Base-by-base conservation (phyloP, 2,113 vertebrate genomes). In the Lynx canadensis region DNA sequence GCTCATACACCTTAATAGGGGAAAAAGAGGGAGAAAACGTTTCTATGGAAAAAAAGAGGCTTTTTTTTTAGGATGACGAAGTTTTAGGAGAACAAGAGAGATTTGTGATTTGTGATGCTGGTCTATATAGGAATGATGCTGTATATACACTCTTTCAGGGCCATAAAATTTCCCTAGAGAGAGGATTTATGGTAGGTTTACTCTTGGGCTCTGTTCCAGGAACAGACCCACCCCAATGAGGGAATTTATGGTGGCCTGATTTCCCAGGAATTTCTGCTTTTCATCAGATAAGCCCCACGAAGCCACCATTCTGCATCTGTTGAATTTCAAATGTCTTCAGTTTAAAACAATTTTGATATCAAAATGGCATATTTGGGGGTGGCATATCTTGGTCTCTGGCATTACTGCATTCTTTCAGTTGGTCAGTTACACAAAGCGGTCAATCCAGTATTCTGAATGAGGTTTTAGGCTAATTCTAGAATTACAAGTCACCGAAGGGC, bases 191-290 rank as follows among this genome's bases (percentile, higher is more conserved):
- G 1, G 7, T 38, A 55, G 41, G 9, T 41, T 96, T 73, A 31
- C 82, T 96, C 57, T 85, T 68, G n/a, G 25, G 81, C 23, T 66
- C 45, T 89, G 6, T 36, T 16, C 52, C 78, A 60, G 27, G 27
- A 57, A 29, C n/a, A 82, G 66, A 91, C 2, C 19, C 25, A 94
- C 3, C 38, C 33, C 5, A 5, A 31, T 36, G 29, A 84, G 79
- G 78, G 27, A 69, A 82, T 95, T 88, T 90, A 65, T 82, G 41
- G 55, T 63, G 78, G 60, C 21, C 50, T 78, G 25, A 66, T 63
- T 85, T 95, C 71, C 36, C 66, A 76, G 50, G 85, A 76, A 57
- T 55, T 89, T 95, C 83, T 94, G 66, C 31, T 91, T 80, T 85
- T 85, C 69, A 52, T 84, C 48, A 78, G 57, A 92, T 80, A 95